Conservation (phyloP, 2,113 vertebrate genomes). For the Hylia prasina region DNA sequence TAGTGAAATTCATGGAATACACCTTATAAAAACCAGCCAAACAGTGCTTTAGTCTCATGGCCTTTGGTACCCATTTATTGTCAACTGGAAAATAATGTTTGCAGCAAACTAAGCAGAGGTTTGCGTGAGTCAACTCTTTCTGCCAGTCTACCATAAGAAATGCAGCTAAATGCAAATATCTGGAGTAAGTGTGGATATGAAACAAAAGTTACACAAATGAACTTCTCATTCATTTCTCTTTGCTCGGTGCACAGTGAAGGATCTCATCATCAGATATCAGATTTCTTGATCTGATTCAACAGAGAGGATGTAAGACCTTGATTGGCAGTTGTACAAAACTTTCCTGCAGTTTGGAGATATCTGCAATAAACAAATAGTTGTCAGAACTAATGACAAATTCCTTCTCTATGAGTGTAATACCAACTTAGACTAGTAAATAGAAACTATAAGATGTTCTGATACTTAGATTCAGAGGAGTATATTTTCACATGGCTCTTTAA, state of each 20-base stretch:
- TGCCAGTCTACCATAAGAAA: not conserved
- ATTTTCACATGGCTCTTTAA: not conserved
- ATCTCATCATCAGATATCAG: not conserved
- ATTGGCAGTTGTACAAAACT: not conserved
- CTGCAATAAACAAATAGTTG: not conserved
- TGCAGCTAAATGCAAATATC: not conserved
- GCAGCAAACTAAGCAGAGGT: not conserved
- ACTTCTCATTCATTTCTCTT: not conserved
- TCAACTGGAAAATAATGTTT: not conserved
- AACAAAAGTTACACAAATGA: not conserved
- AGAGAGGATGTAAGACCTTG: not conserved
- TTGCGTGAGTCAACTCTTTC: not conserved
- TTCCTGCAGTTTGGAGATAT: not conserved
- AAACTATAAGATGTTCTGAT: not conserved
- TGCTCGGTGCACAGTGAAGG: not conserved
- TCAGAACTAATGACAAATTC: not conserved
- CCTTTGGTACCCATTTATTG: not conserved
- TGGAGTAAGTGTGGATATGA: not conserved
- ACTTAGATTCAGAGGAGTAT: not conserved
- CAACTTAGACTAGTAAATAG: not conserved
- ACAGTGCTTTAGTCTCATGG: not conserved
- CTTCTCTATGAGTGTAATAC: not conserved
- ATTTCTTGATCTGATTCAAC: not conserved
- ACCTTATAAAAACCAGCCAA: not conserved
- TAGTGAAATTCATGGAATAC: not conserved